Evolutionary conservation across 92 coral and sea anemone species (phyloP), one percentile per base, ranked within the genome.

Genomic region (Actinernus sp.): DNA sequence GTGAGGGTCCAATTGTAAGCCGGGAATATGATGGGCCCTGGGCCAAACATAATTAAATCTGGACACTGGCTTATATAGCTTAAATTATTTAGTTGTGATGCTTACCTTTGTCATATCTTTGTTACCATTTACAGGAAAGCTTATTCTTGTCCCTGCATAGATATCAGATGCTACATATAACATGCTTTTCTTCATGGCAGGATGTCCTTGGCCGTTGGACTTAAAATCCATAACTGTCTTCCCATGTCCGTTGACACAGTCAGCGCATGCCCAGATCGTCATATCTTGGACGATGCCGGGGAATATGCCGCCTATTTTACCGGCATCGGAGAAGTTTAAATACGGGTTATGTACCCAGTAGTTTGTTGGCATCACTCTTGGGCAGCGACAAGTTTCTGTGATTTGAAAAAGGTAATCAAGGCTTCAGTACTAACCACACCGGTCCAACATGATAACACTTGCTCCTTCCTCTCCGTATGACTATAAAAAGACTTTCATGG

Each of bases 321-420:
- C 66, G 28, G 32, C 9, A 1, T 31, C 17, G n/a, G 44, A 27
- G 5, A 2, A 31, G 26, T 51, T 61, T 1, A 68, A 39, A 28
- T 88, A 88, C 14, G 94, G 94, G 14, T 65, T 69, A 36, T 70
- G 76, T 0, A 54, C 45, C 82, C 94, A 85, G 67, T 74, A 88
- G 61, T 88, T 88, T 4, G 80, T 65, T 21, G 74, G 55, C 34
- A 88, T 40, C 10, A 39, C 55, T 3, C 60, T 28, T 2, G 94
- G 94, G 49, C 94, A 88, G 16, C 73, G 81, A 57, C 94, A 88
- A 1, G 94, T 88, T 64, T 76, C 94, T 88, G n/a, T n/a, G n/a
- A n/a, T n/a, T n/a, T n/a, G n/a, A n/a, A n/a, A n/a, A n/a, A n/a
- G n/a, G n/a, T n/a, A n/a, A n/a, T n/a, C n/a, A n/a, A n/a, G n/a